Evolutionary conservation across 2,797 vertebrate species (phyloP).

Genomic region (Hephaestus fuliginosus): DNA sequence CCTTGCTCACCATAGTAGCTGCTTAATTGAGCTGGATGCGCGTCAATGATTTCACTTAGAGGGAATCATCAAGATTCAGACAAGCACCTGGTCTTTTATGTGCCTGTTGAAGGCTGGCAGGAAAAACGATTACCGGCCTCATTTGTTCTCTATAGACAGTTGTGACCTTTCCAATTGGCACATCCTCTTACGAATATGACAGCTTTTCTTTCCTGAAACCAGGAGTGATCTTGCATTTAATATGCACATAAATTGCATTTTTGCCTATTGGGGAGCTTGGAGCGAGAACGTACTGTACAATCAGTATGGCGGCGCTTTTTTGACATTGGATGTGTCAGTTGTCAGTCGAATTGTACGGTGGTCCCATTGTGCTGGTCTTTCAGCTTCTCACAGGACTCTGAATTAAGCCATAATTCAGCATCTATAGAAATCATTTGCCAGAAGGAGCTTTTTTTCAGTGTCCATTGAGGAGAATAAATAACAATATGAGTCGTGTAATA

Average conservation of each 20-base stretch:
- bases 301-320: slow-evolving; percentile 36
- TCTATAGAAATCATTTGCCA: too few species aligned
- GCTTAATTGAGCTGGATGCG: slow-evolving; percentile 79
- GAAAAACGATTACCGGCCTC: slow-evolving; percentile 81
- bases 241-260: slow-evolving; percentile 78
- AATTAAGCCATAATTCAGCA: too few species aligned
- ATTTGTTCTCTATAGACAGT: slow-evolving; percentile 85
- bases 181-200: slow-evolving; percentile 79
- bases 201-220: slow-evolving; percentile 77
- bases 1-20: slow-evolving; percentile 55
- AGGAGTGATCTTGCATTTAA: slow-evolving; percentile 77
- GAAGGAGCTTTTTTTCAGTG: neutral
- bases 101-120: slow-evolving; percentile 79
- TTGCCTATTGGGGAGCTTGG: slow-evolving; percentile 25
- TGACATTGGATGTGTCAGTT: slow-evolving; percentile 41
- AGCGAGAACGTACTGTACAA: slow-evolving; percentile 55
- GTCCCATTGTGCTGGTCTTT: slow-evolving; percentile 30
- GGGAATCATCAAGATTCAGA: slow-evolving; percentile 83
- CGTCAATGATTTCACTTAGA: slow-evolving; percentile 80
- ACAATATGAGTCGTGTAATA: neutral
- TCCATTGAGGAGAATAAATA: slow-evolving; percentile 23
- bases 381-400: neutral
- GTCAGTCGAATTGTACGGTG: slow-evolving; percentile 28
- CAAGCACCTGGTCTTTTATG: slow-evolving; percentile 83
- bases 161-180: slow-evolving; percentile 85